These are phyloP conservation scores for Drosophila obscura DNA, from an alignment of 1,140 invertebrate genomes.

Conservation along the genomic window DNA sequence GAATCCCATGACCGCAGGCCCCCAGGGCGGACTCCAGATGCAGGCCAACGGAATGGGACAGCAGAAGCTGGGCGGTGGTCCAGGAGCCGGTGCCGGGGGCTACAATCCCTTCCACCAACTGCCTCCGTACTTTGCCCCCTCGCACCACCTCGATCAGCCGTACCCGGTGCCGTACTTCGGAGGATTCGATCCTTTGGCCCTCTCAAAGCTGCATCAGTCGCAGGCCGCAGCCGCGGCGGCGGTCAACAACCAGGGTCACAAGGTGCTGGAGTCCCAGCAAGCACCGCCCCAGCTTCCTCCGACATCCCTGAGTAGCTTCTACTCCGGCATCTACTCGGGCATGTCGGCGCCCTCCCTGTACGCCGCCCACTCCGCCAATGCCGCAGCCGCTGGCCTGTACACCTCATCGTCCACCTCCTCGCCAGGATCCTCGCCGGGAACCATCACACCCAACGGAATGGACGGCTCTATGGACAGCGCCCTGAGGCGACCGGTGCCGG, in stretches of 20 bases:
- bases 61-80: slow-evolving; percentile 80
- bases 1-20: slow-evolving; percentile 88
- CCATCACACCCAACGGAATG: slow-evolving; percentile 75
- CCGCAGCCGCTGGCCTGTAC: slow-evolving; percentile 77
- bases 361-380: slow-evolving; percentile 83
- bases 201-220: slow-evolving; percentile 85
- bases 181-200: slow-evolving; percentile 87
- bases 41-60: slow-evolving; percentile 67
- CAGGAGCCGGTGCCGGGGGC: slow-evolving; percentile 69
- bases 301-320: slow-evolving; percentile 86
- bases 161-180: slow-evolving; percentile 87
- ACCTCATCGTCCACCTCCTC: slow-evolving; percentile 84
- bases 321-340: slow-evolving; percentile 86
- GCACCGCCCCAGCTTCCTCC: slow-evolving; percentile 84
- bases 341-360: slow-evolving; percentile 84
- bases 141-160: slow-evolving; percentile 85
- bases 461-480: slow-evolving; percentile 83
- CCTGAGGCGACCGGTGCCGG: slow-evolving; percentile 85
- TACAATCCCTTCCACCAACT: slow-evolving; percentile 86
- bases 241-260: slow-evolving; percentile 78
- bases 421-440: slow-evolving; percentile 84
- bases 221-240: slow-evolving; percentile 78
- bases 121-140: slow-evolving; percentile 86
- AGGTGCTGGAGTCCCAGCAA: slow-evolving; percentile 44
- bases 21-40: slow-evolving; percentile 78